Conservation (phyloP, 2,797 vertebrate species). For the Arctocebus calabarensis region DNA sequence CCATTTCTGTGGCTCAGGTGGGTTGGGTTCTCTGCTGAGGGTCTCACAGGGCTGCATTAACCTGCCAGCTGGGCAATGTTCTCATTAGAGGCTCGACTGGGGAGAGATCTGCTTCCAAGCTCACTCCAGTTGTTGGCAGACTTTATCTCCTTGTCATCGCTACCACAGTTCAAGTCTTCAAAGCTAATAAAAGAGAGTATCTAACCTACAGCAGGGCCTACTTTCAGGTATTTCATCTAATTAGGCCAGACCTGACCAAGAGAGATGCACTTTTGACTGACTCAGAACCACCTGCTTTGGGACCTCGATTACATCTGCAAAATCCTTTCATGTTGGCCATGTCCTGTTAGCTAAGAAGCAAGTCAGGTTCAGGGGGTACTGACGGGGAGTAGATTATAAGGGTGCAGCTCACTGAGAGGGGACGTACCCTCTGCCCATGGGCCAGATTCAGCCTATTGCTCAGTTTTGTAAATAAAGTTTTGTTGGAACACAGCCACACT, state of each 20-base stretch:
- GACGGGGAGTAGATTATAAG: not conserved
- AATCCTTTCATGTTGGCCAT: not conserved
- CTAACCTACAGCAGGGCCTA: not conserved
- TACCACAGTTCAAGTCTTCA: not conserved
- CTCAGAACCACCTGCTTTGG: not conserved
- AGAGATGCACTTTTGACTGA: not conserved
- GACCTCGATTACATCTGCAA: not conserved
- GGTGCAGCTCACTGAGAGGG: too few species aligned
- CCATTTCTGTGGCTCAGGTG: not conserved
- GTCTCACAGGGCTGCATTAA: not conserved
- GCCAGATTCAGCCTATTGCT: not conserved
- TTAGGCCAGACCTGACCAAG: not conserved
- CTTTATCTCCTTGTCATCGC: not conserved
- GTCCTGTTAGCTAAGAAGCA: not conserved
- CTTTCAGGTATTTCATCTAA: not conserved
- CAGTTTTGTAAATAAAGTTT: not conserved
- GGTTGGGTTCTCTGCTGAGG: not conserved
- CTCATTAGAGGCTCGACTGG: not conserved
- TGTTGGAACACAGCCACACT: not conserved
- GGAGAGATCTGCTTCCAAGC: not conserved
- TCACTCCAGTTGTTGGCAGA: too few species aligned
- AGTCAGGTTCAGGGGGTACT: not conserved
- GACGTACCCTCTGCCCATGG: too few species aligned
- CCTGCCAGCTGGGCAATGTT: fast-evolving
- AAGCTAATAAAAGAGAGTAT: not conserved